phyloP scores from a whole-genome alignment of 2,888 invertebrate species.

The Stictocephala bisonia region DNA sequence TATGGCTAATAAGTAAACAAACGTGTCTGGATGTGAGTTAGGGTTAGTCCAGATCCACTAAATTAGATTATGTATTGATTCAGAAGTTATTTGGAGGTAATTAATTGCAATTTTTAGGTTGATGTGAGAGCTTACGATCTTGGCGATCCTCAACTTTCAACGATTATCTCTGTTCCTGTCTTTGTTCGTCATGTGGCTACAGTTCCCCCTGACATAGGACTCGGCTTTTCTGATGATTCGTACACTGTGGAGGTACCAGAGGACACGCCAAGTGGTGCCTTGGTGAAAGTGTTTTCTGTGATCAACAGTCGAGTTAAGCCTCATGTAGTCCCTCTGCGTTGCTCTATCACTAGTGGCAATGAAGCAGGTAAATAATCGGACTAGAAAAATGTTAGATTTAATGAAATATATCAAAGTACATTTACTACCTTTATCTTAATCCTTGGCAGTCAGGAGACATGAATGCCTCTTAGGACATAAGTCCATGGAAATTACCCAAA shows the following conservation, averaged over 20 bases:
- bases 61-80: too few species aligned
- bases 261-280: slow-evolving; percentile 74
- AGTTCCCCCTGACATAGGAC: slow-evolving; percentile 77
- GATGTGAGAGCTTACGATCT: slow-evolving; percentile 88
- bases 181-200: slow-evolving; percentile 85
- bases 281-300: slow-evolving; percentile 78
- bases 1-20: too few species aligned
- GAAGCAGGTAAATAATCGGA: slow-evolving; percentile 70
- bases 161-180: slow-evolving; percentile 83
- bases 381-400: too few species aligned
- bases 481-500: too few species aligned
- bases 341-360: slow-evolving; percentile 82
- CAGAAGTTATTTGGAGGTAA: too few species aligned
- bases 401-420: too few species aligned
- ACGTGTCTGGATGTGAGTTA: too few species aligned
- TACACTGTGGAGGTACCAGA: slow-evolving; percentile 87
- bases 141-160: slow-evolving; percentile 86
- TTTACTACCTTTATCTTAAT: too few species aligned
- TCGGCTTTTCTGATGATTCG: slow-evolving; percentile 88
- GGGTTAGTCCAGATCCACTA: too few species aligned
- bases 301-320: slow-evolving; percentile 78
- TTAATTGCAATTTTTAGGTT: slow-evolving; percentile 67
- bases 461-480: too few species aligned
- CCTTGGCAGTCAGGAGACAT: too few species aligned
- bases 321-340: slow-evolving; percentile 78